Evolutionary conservation across 2,797 vertebrate genomes (phyloP).

Genomic region (Aphelocoma californica): DNA sequence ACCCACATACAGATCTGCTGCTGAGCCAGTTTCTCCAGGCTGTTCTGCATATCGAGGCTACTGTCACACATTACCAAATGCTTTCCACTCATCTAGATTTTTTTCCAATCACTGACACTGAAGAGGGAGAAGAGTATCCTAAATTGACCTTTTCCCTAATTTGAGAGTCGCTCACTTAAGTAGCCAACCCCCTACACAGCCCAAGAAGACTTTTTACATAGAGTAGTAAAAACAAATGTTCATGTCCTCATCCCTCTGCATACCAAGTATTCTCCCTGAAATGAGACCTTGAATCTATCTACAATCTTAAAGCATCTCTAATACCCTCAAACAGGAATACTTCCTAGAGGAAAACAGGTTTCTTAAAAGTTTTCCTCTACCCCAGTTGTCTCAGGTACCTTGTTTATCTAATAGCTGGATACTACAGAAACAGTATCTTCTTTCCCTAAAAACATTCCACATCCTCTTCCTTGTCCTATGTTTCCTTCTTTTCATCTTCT

Average conservation of each 20-base stretch:
- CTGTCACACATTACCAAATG: background rate
- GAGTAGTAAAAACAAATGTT: background rate
- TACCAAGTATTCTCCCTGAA: background rate
- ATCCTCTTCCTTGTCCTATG: background rate
- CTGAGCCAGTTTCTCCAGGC: background rate
- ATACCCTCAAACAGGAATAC: background rate
- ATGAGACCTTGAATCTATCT: background rate
- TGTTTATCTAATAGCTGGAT: background rate
- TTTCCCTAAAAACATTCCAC: background rate
- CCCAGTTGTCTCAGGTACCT: background rate
- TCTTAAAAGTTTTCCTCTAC: background rate
- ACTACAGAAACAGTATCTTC: background rate
- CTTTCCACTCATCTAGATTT: background rate
- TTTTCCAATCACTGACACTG: background rate
- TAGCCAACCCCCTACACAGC: background rate
- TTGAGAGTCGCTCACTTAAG: background rate
- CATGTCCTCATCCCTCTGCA: background rate
- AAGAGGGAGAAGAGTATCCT: background rate
- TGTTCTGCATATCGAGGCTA: background rate
- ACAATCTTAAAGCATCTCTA: background rate
- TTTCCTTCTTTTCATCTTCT: background rate
- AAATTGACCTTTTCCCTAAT: background rate
- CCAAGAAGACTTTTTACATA: background rate
- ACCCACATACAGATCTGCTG: background rate
- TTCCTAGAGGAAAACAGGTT: background rate